Evolutionary conservation across 2,888 invertebrate genomes (phyloP).

Genomic region (Spatulosminthurus flaviceps): DNA sequence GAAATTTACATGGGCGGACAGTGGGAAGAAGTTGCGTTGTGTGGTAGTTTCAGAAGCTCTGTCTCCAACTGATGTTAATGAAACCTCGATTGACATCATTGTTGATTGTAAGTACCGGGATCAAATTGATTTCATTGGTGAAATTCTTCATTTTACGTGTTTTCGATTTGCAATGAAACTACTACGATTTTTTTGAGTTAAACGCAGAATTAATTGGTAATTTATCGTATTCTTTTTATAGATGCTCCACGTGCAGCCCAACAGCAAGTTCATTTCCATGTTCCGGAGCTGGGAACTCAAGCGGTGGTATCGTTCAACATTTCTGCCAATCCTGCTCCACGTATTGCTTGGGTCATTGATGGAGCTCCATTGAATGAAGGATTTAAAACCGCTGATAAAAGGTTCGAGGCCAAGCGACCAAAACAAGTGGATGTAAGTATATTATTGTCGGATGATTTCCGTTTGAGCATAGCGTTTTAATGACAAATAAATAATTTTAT

Average conservation of each 20-base stretch:
- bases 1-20: constrained; percentile 55
- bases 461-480: too few relatives aligned
- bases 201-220: background rate
- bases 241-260: constrained; percentile 56
- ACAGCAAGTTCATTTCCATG: constrained; percentile 43
- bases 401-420: constrained; percentile 49
- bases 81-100: constrained; percentile 50
- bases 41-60: constrained; percentile 57
- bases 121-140: too few relatives aligned
- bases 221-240: too few relatives aligned
- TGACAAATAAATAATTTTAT: too few relatives aligned
- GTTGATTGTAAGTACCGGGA: constrained; percentile 58
- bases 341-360: constrained; percentile 52
- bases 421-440: constrained; percentile 50
- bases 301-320: constrained; percentile 57
- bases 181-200: too few relatives aligned
- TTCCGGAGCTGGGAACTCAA: constrained; percentile 56
- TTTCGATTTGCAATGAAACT: too few relatives aligned
- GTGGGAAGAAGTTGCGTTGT: constrained; percentile 61
- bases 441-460: too few relatives aligned
- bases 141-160: too few relatives aligned
- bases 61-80: constrained; percentile 51
- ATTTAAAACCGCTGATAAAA: constrained; percentile 35
- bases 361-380: constrained; percentile 41
- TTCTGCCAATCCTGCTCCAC: constrained; percentile 59